Conservation (phyloP, 2,797 vertebrate genomes). For the Halcyon leucocephala region DNA sequence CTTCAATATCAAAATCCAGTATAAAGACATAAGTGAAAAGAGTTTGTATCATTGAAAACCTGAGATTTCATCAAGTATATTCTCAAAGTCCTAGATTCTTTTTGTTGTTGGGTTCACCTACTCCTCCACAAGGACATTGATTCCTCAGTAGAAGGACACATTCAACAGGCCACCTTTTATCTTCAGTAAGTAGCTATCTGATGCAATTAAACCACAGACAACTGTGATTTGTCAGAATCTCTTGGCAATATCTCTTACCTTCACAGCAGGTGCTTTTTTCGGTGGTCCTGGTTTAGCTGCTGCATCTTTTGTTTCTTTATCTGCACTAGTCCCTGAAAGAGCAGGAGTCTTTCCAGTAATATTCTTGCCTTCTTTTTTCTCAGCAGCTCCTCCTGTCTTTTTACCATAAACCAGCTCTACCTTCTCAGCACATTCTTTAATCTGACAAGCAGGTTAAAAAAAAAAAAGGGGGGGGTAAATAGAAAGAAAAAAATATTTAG, state of each 20-base stretch:
- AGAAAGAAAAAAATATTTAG: no score
- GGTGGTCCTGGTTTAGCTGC: conserved; percentile 80
- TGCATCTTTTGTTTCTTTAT: conserved; percentile 79
- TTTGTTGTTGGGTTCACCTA: neutral
- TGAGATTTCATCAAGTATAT: neutral
- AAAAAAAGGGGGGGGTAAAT: no score
- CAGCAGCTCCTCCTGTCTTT: conserved; percentile 76
- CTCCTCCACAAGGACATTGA: neutral
- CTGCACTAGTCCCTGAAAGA: conserved; percentile 78
- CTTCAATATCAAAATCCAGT: neutral
- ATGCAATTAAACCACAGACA: neutral
- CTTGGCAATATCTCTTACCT: conserved; percentile 76
- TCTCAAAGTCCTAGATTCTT: neutral
- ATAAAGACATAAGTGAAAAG: neutral
- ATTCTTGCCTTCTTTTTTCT: conserved; percentile 85
- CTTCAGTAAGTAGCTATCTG: neutral
- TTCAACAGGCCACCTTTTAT: neutral
- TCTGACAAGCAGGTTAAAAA: conserved; percentile 77
- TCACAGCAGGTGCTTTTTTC: conserved; percentile 84
- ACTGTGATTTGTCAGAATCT: neutral
- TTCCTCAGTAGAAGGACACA: neutral
- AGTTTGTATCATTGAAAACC: neutral
- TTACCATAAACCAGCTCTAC: conserved; percentile 89
- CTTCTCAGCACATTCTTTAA: conserved; percentile 96
- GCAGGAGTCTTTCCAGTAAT: conserved; percentile 77